Percentiles rank a stretch among this genome's conserved stretches.
Evolutionary conservation across 2,888 invertebrate genomes (phyloP).

Genomic region (Bombylius discolor): DNA sequence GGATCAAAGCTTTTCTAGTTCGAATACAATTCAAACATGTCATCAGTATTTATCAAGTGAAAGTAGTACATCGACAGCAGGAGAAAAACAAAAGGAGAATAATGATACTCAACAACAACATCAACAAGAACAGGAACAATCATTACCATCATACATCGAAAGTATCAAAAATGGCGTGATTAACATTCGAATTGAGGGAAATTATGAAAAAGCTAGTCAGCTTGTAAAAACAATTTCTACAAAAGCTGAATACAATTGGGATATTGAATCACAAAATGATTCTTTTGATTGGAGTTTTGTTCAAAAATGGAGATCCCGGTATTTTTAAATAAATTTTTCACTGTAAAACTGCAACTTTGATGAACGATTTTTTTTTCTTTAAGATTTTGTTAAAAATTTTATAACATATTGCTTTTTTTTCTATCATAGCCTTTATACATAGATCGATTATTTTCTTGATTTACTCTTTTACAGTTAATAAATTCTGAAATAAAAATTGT

Average conservation of each 20-base stretch:
- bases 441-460: no score
- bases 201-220: constrained; percentile 46
- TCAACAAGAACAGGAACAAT: constrained; percentile 6
- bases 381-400: no score
- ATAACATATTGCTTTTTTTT: no score
- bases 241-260: constrained; percentile 25
- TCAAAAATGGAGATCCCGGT: constrained; percentile 60
- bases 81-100: constrained; percentile 17
- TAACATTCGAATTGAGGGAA: constrained; percentile 48
- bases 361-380: no score
- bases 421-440: no score
- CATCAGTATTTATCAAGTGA: background rate
- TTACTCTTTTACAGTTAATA: no score
- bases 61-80: background rate
- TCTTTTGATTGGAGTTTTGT: constrained; percentile 62
- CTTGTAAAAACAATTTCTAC: constrained; percentile 41
- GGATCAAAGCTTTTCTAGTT: background rate
- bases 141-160: constrained; percentile 35
- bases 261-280: constrained; percentile 38
- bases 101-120: constrained; percentile 17
- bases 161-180: constrained; percentile 42
- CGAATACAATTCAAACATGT: background rate
- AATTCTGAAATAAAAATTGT: no score
- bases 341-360: no score
- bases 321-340: constrained; percentile 8